phyloP scores from a whole-genome alignment of 1,140 invertebrate genomes.

The Drosophila saltans region DNA sequence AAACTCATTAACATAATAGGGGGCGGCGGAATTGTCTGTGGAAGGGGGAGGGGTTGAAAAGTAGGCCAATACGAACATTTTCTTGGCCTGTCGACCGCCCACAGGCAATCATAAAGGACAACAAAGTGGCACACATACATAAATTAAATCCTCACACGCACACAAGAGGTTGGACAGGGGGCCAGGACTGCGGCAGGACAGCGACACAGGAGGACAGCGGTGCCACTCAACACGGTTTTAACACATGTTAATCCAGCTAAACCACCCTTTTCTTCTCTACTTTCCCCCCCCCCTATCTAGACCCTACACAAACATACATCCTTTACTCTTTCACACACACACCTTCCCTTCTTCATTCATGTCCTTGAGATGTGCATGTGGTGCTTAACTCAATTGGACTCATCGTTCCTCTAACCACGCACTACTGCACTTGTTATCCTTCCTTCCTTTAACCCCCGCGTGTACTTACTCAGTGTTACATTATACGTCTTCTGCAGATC shows the following conservation, averaged over 20 bases:
- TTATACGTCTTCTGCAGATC: constrained; percentile 95
- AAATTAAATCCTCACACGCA: constrained; percentile 73
- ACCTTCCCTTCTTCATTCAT: neutral
- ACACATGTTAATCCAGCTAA: constrained; percentile 75
- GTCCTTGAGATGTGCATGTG: constrained; percentile 29
- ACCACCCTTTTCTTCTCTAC: neutral
- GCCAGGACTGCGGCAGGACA: too few species aligned
- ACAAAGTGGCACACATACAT: constrained; percentile 81
- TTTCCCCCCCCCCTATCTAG: constrained; percentile 13
- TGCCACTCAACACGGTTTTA: constrained; percentile 73
- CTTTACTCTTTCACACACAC: too few species aligned
- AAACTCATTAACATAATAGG: constrained; percentile 74
- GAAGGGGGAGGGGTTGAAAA: neutral
- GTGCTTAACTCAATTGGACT: constrained; percentile 72
- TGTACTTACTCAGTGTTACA: constrained; percentile 93
- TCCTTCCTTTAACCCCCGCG: neutral
- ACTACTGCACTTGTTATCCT: too few species aligned
- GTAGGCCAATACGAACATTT: constrained; percentile 45
- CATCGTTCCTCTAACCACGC: too few species aligned
- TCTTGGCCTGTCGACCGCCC: constrained; percentile 48
- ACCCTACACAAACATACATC: constrained; percentile 12
- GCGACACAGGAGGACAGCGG: neutral
- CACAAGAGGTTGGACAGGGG: constrained; percentile 1
- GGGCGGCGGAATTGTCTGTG: constrained; percentile 20
- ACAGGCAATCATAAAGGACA: constrained; percentile 79